phyloP scores from a whole-genome alignment of 2,888 invertebrate species.

The Eupeodes luniger region DNA sequence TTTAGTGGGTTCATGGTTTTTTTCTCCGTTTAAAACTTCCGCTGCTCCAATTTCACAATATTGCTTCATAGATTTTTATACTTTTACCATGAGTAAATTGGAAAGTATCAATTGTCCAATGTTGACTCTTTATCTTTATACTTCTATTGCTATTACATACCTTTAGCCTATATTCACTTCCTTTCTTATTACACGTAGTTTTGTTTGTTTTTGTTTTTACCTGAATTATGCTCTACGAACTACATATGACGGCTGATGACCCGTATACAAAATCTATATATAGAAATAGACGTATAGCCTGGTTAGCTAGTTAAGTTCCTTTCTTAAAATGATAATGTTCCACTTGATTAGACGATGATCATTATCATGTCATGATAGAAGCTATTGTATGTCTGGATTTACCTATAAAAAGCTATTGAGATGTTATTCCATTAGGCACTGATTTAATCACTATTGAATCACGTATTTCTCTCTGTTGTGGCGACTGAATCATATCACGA shows the following conservation, averaged over 20 bases:
- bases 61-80: too few species aligned
- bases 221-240: slow-evolving; percentile 40
- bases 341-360: slow-evolving; percentile 52
- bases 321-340: slow-evolving; percentile 47
- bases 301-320: background rate
- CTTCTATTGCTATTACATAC: too few species aligned
- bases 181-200: too few species aligned
- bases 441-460: slow-evolving; percentile 34
- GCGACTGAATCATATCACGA: slow-evolving; percentile 45
- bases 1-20: too few species aligned
- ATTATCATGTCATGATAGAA: slow-evolving; percentile 28
- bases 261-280: slow-evolving; percentile 3
- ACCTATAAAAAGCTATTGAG: too few species aligned
- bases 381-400: background rate
- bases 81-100: too few species aligned
- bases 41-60: too few species aligned
- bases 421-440: slow-evolving; percentile 45
- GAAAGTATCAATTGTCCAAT: too few species aligned
- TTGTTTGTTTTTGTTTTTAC: slow-evolving; percentile 44
- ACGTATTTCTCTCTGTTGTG: slow-evolving; percentile 14
- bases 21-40: too few species aligned
- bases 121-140: too few species aligned
- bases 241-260: slow-evolving; percentile 31
- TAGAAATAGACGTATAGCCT: background rate
- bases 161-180: too few species aligned